Evolutionary conservation across 2,888 invertebrate species (phyloP), one percentile per base, ranked within the genome.

Genomic region (Pandemis cinnamomeana): DNA sequence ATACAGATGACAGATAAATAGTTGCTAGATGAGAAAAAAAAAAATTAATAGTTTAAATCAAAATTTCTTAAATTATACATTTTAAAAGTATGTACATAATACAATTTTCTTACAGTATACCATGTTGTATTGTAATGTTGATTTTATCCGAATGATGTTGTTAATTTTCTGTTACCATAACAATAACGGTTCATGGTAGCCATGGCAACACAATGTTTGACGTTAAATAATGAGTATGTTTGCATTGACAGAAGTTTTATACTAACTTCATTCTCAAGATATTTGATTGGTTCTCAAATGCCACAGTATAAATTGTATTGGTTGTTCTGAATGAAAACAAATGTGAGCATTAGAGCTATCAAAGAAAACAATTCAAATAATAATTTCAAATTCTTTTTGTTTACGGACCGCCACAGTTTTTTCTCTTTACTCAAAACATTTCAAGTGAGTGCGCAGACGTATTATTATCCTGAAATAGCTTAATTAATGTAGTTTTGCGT

Each of bases 181-280:
- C 67, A 70, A 74, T 74, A 74, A 74, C 74, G 67, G 74, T 63
- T 27, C 55, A 41, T 8, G 8, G 85, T 86, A 74, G 77, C 82
- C 87, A 87, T 86, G 84, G 84, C 84, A 87, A 82, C 81, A 82
- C 81, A 80, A 63, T 41, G 64, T 70, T 78, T 80, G 80, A 77
- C 78, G 76, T 42, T 78, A 61, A 71, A 60, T 36, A 64, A 60
- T 51, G 67, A 63, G 76, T 73, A 20, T 64, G 64, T 62, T 68
- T 71, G 69, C 63, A 36, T 63, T 72, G 62, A 42, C 55, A 13
- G 41, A 53, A 41, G n/a, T 58, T 71, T 1, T 61, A 62, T 70
- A 51, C n/a, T 20, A 46, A 74, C 72, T 71, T 69, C 71, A 69
- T 69, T 64, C 20, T n/a, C 51, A 66, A 58, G 51, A 11, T 42